Percentiles rank a stretch among this genome's conserved stretches.
These are phyloP conservation scores for honey bee (Apis mellifera) DNA, from an alignment of 1,140 invertebrate genomes.

Conservation along the genomic window Amel_HAv3.1 CM009931.2:6057501-6058000, in stretches of 20 bases:
- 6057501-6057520: slow-evolving; percentile 74
- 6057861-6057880: slow-evolving; percentile 16
- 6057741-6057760: slow-evolving; percentile 23
- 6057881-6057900: slow-evolving; percentile 15
- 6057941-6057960: slow-evolving; percentile 83
- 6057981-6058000: slow-evolving; percentile 86
- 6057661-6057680: not conserved
- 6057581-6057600: not conserved
- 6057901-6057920: slow-evolving; percentile 76
- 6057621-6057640: not conserved
- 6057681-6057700: slow-evolving; percentile 9
- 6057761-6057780: slow-evolving; percentile 22
- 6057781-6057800: slow-evolving; percentile 32
- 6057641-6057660: not conserved
- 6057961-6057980: slow-evolving; percentile 88
- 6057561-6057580: not conserved
- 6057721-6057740: not conserved
- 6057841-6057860: slow-evolving; percentile 8
- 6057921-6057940: slow-evolving; percentile 79
- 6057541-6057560: not conserved
- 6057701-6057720: not conserved
- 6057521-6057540: slow-evolving; percentile 55
- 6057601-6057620: not conserved
- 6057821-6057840: slow-evolving; percentile 46
- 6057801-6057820: slow-evolving; percentile 39